These are phyloP conservation scores for Panagrolaimus sp. DNA, from an alignment of 1,140 invertebrate species.

Conservation along the genomic window DNA sequence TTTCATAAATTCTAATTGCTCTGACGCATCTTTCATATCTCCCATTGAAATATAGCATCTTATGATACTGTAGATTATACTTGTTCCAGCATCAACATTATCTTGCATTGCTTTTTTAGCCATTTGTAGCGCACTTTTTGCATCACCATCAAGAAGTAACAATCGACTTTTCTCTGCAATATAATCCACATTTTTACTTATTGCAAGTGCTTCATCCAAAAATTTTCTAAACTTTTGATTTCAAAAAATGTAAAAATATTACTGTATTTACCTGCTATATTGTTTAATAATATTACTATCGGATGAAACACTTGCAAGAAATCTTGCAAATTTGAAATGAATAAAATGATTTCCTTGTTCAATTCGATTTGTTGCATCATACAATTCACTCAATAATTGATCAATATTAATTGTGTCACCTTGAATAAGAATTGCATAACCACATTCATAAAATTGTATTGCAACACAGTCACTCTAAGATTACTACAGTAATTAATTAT, in stretches of 20 bases:
- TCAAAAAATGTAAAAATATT: background rate
- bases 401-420: conserved; percentile 25
- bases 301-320: conserved; percentile 29
- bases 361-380: conserved; percentile 26
- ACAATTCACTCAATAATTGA: conserved; percentile 32
- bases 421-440: conserved; percentile 23
- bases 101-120: conserved; percentile 36
- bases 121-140: conserved; percentile 33
- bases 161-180: conserved; percentile 32
- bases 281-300: conserved; percentile 30
- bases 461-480: conserved; percentile 45
- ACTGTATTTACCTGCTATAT: conserved; percentile 30
- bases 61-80: conserved; percentile 33
- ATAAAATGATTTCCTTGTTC: conserved; percentile 29
- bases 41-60: conserved; percentile 33
- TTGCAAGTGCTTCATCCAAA: conserved; percentile 32
- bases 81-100: conserved; percentile 1
- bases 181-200: conserved; percentile 15
- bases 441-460: conserved; percentile 37
- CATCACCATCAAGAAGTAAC: conserved; percentile 31
- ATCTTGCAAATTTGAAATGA: conserved; percentile 19
- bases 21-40: conserved; percentile 32
- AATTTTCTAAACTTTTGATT: conserved; percentile 26
- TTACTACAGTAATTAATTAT: no score
- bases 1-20: conserved; percentile 40